These are phyloP conservation scores for Trichogramma pretiosum DNA, from an alignment of 1,140 invertebrate genomes.

Conservation along the genomic window DNA sequence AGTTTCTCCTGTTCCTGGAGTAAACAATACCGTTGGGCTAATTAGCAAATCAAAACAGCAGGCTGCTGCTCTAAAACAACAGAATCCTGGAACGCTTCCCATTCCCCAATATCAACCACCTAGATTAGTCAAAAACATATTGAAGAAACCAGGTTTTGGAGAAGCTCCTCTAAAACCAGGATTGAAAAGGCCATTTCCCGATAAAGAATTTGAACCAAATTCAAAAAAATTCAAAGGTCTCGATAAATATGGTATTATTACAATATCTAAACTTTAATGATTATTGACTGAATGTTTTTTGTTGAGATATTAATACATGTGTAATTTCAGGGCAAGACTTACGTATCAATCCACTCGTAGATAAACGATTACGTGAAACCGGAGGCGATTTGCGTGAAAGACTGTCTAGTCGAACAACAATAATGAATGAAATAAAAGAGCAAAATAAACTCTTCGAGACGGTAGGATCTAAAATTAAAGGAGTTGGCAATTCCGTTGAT, in stretches of 20 bases:
- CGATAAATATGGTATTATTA: conserved; percentile 5
- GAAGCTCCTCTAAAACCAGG: no score
- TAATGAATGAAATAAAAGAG: conserved; percentile 35
- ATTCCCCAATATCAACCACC: conserved; percentile 1
- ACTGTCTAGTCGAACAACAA: conserved; percentile 26
- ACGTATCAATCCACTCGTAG: conserved; percentile 17
- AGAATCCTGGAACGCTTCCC: no score
- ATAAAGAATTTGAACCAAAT: conserved; percentile 10
- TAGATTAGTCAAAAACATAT: conserved; percentile 9
- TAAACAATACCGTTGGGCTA: conserved; percentile 4
- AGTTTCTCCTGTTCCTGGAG: not conserved
- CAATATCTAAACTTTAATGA: not conserved
- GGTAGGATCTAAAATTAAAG: conserved; percentile 34
- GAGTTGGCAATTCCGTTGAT: conserved; percentile 25
- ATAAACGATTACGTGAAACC: conserved; percentile 26
- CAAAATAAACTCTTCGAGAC: conserved; percentile 36
- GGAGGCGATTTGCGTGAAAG: conserved; percentile 32
- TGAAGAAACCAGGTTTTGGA: conserved; percentile 3
- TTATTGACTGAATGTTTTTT: not conserved
- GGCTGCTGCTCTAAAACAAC: no score
- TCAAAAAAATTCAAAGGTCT: conserved; percentile 13
- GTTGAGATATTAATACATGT: not conserved
- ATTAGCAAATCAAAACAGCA: conserved; percentile 20
- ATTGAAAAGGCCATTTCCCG: conserved; percentile 13
- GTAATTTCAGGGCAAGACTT: conserved; percentile 10